Percentiles rank a stretch among this genome's conserved stretches.
Conservation (phyloP, 2,888 invertebrate genomes). For the Plebejus anna region DNA sequence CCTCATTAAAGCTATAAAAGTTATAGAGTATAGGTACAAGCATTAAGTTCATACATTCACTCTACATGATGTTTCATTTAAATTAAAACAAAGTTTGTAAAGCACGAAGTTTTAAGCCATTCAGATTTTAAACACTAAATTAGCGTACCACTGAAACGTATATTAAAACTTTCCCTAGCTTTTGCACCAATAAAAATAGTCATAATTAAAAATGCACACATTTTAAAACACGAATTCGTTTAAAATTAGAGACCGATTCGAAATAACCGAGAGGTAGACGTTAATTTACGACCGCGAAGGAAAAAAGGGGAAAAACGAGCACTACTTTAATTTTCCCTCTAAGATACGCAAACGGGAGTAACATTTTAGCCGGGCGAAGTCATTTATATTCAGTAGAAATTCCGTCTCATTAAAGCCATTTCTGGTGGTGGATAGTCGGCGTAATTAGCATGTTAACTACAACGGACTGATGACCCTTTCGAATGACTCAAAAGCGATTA, state of each 20-base stretch:
- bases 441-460: constrained; percentile 37
- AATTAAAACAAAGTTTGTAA: constrained; percentile 18
- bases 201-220: constrained; percentile 20
- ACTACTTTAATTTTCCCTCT: constrained; percentile 38
- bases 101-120: not conserved
- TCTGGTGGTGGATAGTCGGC: constrained; percentile 34
- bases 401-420: constrained; percentile 38
- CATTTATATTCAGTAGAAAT: constrained; percentile 41
- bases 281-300: constrained; percentile 37
- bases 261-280: constrained; percentile 33
- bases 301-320: constrained; percentile 36
- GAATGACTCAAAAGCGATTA: constrained; percentile 14
- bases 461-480: constrained; percentile 28
- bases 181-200: not conserved
- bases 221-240: constrained; percentile 23
- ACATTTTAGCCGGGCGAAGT: constrained; percentile 39
- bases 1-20: not conserved
- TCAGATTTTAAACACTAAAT: constrained; percentile 11
- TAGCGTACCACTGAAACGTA: constrained; percentile 4
- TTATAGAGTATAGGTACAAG: not conserved
- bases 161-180: constrained; percentile 7
- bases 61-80: not conserved
- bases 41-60: not conserved
- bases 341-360: constrained; percentile 40
- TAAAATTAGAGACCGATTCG: constrained; percentile 32